Base-by-base conservation (phyloP, 2,888 invertebrate species). In the Synanthedon tipuliformis region DNA sequence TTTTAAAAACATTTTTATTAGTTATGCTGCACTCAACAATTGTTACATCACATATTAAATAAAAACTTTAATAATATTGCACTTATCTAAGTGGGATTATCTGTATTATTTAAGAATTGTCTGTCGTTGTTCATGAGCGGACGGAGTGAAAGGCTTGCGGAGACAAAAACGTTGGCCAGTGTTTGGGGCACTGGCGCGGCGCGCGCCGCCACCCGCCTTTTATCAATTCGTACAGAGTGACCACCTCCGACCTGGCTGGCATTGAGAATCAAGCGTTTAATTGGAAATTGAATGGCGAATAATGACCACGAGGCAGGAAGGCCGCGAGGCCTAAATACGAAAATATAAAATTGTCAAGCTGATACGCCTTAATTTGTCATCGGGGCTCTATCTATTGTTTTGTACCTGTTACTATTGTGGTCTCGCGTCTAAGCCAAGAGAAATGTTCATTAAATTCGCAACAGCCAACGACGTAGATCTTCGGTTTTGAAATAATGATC, bases 201-300 rank as follows among this genome's bases (percentile, higher is more conserved):
- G 82, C 80, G 81, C 77, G 68, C 79, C 67, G 71, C 75, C 71
- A 65, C 78, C 75, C 73, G 84, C 82, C 84, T 85, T 87, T 83
- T 87, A 87, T 86, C 70, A 83, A 81, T 74, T 82, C 73, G 71
- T 66, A 66, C 73, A 65, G 69, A 68, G 65, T 69, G 75, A 73
- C 82, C 80, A 77, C 81, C 81, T 73, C 78, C 81, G 82, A 78
- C 73, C 79, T 71, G 61, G 74, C 69, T 79, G 87, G 83, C 87
- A 87, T 87, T 87, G 86, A 87, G 76, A 82, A 78, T 79, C 74
- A 78, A 79, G 75, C 83, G 81, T 77, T 82, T 86, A 85, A 87
- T 86, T 85, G 84, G 82, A 84, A 87, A 87, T 80, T 85, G 78
- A 80, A 79, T 78, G 82, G 78, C 77, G 73, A 78, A 75, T 81